These are phyloP conservation scores for Muntiacus muntjak DNA, from an alignment of 2,113 vertebrate species.

Conservation along the genomic window DNA sequence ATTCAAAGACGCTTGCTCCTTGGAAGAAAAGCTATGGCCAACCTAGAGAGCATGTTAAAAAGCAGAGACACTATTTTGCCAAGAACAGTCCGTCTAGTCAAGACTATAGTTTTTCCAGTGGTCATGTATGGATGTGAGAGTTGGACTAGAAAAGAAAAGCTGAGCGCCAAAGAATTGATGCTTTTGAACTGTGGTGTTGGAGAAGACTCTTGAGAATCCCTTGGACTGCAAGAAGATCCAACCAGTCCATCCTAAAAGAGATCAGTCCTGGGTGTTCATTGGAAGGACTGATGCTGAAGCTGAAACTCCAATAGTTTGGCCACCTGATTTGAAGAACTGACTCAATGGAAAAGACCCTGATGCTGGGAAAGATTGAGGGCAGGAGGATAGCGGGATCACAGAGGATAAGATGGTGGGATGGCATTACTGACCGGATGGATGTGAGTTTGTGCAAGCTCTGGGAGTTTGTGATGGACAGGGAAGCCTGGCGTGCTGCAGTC, in stretches of 20 bases:
- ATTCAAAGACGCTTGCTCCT: background rate
- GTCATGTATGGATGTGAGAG: background rate
- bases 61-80: background rate
- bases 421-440: background rate
- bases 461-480: background rate
- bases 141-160: background rate
- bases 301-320: background rate
- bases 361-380: background rate
- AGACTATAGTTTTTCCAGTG: background rate
- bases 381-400: background rate
- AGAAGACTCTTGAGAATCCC: background rate
- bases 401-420: background rate
- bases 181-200: background rate
- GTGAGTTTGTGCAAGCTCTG: background rate
- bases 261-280: background rate
- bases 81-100: background rate
- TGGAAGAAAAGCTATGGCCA: background rate
- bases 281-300: background rate
- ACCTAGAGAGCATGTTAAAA: background rate
- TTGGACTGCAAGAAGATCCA: background rate
- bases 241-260: background rate
- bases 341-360: background rate
- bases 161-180: accelerated
- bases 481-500: background rate
- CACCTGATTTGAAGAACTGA: background rate